phyloP scores from a whole-genome alignment of 2,888 invertebrate species.

The Euspilapteryx auroguttella region DNA sequence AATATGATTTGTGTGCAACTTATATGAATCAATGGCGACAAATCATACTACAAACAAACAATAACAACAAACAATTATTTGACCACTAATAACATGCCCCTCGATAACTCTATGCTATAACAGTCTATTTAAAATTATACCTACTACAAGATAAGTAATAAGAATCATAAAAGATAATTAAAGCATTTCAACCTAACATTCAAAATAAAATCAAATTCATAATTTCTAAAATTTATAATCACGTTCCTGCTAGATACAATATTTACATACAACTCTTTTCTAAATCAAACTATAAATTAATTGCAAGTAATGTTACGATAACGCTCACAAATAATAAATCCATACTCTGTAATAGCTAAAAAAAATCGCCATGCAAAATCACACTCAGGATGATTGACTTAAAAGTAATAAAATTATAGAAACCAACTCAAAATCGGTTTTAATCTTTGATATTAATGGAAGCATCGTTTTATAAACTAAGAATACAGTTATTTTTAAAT shows the following conservation, averaged over 20 bases:
- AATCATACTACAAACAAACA: constrained; percentile 6
- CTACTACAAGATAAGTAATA: constrained; percentile 51
- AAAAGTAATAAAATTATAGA: constrained; percentile 42
- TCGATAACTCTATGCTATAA: constrained; percentile 53
- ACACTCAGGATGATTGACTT: constrained; percentile 48
- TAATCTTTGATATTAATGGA: constrained; percentile 61
- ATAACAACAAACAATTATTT: constrained; percentile 14
- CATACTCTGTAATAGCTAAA: constrained; percentile 21
- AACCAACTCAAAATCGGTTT: constrained; percentile 51
- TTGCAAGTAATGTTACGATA: constrained; percentile 15
- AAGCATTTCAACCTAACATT: constrained; percentile 59
- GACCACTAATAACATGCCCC: constrained; percentile 28
- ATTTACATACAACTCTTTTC: constrained; percentile 39
- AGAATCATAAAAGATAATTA: constrained; percentile 56
- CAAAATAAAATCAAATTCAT: constrained; percentile 52
- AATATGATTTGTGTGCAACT: no score
- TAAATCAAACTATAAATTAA: constrained; percentile 44
- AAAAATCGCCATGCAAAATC: constrained; percentile 55
- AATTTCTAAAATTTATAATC: constrained; percentile 35
- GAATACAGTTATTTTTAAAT: constrained; percentile 4
- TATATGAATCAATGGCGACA: no score
- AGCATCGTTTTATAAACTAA: constrained; percentile 53
- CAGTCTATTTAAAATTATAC: constrained; percentile 61
- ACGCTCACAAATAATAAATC: not conserved
- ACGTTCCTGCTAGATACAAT: constrained; percentile 35